Base-by-base conservation (phyloP, 2,888 invertebrate genomes). In the Drosophila kambysellisi region DNA sequence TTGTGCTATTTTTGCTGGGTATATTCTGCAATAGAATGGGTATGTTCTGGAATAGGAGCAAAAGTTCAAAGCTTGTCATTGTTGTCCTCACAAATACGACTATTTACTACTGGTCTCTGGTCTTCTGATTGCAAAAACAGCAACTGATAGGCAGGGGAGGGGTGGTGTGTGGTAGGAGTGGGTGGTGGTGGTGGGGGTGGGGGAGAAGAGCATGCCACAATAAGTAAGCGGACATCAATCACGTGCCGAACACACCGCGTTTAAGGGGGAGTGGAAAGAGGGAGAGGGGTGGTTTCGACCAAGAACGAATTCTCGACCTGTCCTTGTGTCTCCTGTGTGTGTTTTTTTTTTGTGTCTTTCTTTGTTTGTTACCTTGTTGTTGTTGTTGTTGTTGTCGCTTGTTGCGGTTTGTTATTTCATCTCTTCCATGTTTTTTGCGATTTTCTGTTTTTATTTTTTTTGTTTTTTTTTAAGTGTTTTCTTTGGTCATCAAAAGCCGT, bases 401-500 rank as follows among this genome's bases (percentile, higher is more conserved):
- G 33, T 70, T 75, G 80, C 59, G 80, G 78, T 66, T 74, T 59
- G 20, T 51, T 41, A 20, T 64, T 69, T 52, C 64, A 52, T 79
- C 46, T 57, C 62, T 52, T 7, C 39, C 39, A 54, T 52, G 53
- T 67, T 32, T 33, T 12, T 3, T 25, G 12, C 25, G 25, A 25
- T 3, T 25, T 25, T 25, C 25, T 25, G 25, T 25, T 25, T 25
- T 25, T 25, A 2, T 17, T 11, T 37, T 4, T 39, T n/a, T 37
- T 33, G n/a, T n/a, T 37, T 29, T 60, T n/a, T 72, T 62, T 81
- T 83, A 72, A 77, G 83, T 74, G 74, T 65, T 75, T 77, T 72
- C 48, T 65, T 58, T 72, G 77, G 67, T 83, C 78, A 84, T 85
- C 86, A 85, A 88, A 84, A 75, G 88, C 70, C 83, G 84, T 84